Base-by-base conservation (phyloP, 2,888 invertebrate genomes). In the Panzeria rudis region DNA sequence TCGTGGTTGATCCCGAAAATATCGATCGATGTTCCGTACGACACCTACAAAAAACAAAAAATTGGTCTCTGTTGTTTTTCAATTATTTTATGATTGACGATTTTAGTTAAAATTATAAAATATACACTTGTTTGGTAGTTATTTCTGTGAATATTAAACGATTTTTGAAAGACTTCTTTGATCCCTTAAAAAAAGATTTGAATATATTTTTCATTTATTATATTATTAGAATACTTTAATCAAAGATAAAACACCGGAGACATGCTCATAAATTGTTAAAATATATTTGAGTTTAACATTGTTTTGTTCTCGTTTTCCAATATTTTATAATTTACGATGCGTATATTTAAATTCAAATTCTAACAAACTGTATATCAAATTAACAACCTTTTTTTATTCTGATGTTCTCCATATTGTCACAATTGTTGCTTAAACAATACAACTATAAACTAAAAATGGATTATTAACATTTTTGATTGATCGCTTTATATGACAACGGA, bases 311-410 rank as follows among this genome's bases (percentile, higher is more conserved):
- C 47, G 15, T 50, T 56, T 59, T 23, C 2, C 35, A 15, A 20
- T 29, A 47, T n/a, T 15, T 29, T 47, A 25, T 75, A 88, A 91
- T 91, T 91, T 91, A 91, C 89, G 91, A 91, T 86, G 91, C 90
- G 91, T 87, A 61, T 87, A 84, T 87, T 78, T 89, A 89, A 89
- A 90, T 91, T 90, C 89, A 89, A 89, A 89, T 90, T 90, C 91
- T 91, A 91, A 91, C 91, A 91, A 90, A 89, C 90, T 90, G 89
- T 91, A 88, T 88, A 91, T 91, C 91, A 91, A 89, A 87, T 87
- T 88, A 83, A 86, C 84, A 82, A 78, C 83, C 84, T 87, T 88
- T 81, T n/a, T 81, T 25, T 56, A 13, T 52, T 20, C 47, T 61
- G 15, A 35, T 66, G 1, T 41, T 61, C 38, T 38, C 15, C 47